A percentile compares a stretch with the other conserved stretches of the same genome.
These are phyloP conservation scores for Echinarachnius parma DNA, from an alignment of 53 echinoderm and acorn worm species.

Conservation along the genomic window DNA sequence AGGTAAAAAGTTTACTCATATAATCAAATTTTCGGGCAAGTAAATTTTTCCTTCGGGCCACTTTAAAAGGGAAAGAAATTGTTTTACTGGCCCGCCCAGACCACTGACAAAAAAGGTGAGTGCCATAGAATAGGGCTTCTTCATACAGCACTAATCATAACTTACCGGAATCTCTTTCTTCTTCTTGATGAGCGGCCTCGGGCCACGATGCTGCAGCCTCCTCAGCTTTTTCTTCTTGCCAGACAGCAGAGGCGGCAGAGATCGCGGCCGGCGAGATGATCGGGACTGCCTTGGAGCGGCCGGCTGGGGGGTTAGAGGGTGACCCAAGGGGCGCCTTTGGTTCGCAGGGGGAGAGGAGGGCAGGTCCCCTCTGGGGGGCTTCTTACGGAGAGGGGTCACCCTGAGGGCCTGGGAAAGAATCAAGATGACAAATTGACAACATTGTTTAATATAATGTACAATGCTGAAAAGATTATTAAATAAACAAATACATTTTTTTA, in stretches of 20 bases:
- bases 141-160: no score
- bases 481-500: no score
- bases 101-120: no score
- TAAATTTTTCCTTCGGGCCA: no score
- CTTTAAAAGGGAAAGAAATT: no score
- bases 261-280: conserved; percentile 7
- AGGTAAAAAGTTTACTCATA: no score
- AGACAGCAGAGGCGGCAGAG: conserved; percentile 31
- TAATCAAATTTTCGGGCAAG: no score
- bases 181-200: conserved; percentile 21
- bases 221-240: conserved; percentile 16
- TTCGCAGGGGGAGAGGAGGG: background rate
- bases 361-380: background rate
- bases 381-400: background rate
- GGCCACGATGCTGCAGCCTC: conserved; percentile 22
- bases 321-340: background rate
- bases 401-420: background rate
- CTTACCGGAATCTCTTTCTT: background rate
- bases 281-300: conserved; percentile 3
- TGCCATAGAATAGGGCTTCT: no score
- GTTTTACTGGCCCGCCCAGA: no score
- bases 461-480: no score
- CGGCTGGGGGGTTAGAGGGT: conserved; percentile 15
- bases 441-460: no score
- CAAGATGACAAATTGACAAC: no score